Base-by-base conservation (phyloP, 2,113 vertebrate genomes). In the Pycnonotus jocosus region DNA sequence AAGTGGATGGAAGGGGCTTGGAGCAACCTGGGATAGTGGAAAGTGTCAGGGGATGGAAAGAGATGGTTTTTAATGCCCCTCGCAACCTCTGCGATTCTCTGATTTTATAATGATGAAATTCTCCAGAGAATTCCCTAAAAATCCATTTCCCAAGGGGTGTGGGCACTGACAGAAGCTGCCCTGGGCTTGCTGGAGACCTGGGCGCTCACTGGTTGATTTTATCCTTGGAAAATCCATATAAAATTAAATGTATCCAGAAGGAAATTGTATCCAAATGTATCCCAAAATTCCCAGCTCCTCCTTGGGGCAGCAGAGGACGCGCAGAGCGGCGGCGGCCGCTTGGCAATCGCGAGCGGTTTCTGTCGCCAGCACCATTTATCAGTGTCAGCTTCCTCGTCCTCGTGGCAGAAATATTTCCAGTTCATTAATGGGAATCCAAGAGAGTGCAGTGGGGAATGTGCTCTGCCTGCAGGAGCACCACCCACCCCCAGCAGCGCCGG, bases 401-500 rank as follows among this genome's bases (percentile, higher is more conserved):
- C 21, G 2, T 3, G 48, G 42, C 61, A 68, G 69, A 40, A 87
- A 85, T 5, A 40, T 66, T 87, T 40, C 78, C 73, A 60, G 64
- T 51, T 71, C 61, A 19, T 42, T 64, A 62, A 25, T 13, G 44
- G 89, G 64, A 77, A 77, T 47, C 37, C 25, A 18, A 8, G 54
- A 42, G 40, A 4, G 37, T 4, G 28, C 19, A 7, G 40, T 15
- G 42, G 62, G 21, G 37, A 80, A 28, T 9, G 28, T 1, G 24
- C 42, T 79, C 24, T 35, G 71, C 62, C 11, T 17, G 15, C 6
- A 25, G 56, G 31, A 92, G 0, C 8, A 1, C 33, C 74, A 28
- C 24, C 70, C 66, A 35, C 3, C 23, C 10, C 28, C 5, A 0
- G 50, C 30, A 42, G 38, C 60, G 1, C 11, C 3, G 0, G 47